Base-by-base conservation (phyloP, 1,140 invertebrate species). In the Panulirus ornatus region DNA sequence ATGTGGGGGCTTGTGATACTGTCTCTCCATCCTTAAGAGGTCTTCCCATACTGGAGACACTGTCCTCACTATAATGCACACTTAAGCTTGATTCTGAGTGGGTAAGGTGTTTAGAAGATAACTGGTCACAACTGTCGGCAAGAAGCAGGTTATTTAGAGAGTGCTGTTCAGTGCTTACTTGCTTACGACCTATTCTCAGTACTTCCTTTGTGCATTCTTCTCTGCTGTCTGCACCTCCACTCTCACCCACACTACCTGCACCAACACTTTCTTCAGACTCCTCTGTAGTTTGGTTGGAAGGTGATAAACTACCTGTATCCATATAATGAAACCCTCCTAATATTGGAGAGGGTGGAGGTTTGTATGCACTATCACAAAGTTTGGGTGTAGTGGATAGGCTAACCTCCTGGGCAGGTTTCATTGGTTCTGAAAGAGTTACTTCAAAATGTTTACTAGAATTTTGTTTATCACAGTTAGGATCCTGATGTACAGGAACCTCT, bases 401-500 rank as follows among this genome's bases (percentile, higher is more conserved):
- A n/a, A 73, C 34, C n/a, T 89, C 40, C 36, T 83, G 44, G 14
- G n/a, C 27, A 66, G 30, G 27, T 16, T 75, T 71, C 71, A 38
- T 22, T 16, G 34, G 34, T 83, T 81, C 36, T 5, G 87, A 70
- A 38, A 22, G 42, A 30, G 42, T n/a, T 27, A 38, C 19, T 44
- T 27, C 27, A 27, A 63, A 5, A 30, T 42, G 36, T 54, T 22
- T 38, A 44, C 78, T 58, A n/a, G 47, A 58, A 34, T 79, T 70
- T 36, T 70, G 19, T 36, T 70, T 54, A 78, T 44, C 40, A 51
- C 40, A 34, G 19, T 79, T 75, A 79, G 34, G 0, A 70, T 70
- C 85, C 40, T 63, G 54, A 79, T 40, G n/a, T 38, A 58, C 82
- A 9, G 63, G 87, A 36, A 93, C 92, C 89, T 94, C 93, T 91